These are phyloP conservation scores for Lacerta viridis DNA, from an alignment of 2,797 vertebrate species.

Conservation along the genomic window DNA sequence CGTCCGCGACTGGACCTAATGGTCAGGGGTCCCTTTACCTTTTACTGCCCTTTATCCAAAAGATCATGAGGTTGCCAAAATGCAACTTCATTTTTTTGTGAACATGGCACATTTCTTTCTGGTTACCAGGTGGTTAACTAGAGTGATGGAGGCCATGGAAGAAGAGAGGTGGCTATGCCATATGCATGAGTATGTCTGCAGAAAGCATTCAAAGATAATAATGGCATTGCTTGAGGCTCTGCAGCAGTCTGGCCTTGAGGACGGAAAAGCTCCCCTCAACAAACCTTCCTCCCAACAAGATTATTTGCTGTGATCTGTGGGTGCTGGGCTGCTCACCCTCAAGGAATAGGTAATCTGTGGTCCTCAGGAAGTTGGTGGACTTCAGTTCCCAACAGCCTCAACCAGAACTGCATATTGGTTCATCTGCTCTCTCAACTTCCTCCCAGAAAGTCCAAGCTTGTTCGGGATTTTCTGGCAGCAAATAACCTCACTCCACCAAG, in stretches of 20 bases:
- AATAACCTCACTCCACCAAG: neutral
- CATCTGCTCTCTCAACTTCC: too few relatives aligned
- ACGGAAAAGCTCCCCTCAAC: constrained; percentile 10
- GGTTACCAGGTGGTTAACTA: neutral
- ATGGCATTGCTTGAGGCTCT: neutral
- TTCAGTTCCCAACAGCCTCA: too few relatives aligned
- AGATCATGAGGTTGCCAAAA: neutral
- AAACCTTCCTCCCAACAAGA: neutral
- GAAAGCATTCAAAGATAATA: constrained; percentile 24
- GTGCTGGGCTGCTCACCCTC: constrained; percentile 51
- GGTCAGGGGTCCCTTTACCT: too few relatives aligned
- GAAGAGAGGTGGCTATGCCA: neutral
- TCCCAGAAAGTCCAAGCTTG: neutral
- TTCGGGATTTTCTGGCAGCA: neutral
- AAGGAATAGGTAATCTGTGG: neutral
- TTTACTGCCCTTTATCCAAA: too few relatives aligned
- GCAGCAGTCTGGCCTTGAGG: neutral
- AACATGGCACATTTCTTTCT: neutral
- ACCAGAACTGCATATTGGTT: too few relatives aligned
- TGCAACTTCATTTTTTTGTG: neutral
- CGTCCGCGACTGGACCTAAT: too few relatives aligned
- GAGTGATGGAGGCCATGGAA: neutral
- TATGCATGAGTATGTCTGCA: neutral
- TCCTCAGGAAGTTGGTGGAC: too few relatives aligned
- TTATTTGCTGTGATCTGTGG: constrained; percentile 37